Evolutionary conservation across 2,113 vertebrate species (phyloP).

Genomic region (Periophthalmodon schlosseri): DNA sequence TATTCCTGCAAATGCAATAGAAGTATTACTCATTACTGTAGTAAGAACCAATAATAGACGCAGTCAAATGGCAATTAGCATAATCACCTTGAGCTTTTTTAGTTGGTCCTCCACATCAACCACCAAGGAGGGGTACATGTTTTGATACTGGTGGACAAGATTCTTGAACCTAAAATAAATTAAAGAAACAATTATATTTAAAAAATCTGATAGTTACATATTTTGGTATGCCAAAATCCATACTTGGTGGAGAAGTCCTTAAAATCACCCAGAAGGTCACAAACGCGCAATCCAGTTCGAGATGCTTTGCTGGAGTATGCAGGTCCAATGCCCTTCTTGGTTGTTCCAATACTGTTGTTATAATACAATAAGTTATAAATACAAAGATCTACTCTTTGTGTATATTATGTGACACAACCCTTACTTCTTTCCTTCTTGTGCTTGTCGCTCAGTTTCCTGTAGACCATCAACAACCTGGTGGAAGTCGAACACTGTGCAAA

Average conservation of each 20-base stretch:
- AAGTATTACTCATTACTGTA: neutral
- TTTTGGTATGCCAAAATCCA: neutral
- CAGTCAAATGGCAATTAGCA: neutral
- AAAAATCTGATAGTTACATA: neutral
- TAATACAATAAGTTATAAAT: conserved; percentile 13
- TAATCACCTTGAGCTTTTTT: conserved; percentile 87
- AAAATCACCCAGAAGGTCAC: conserved; percentile 93
- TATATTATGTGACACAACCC: conserved; percentile 16
- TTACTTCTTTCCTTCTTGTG: conserved; percentile 97
- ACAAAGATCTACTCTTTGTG: neutral
- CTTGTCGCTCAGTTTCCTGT: conserved; percentile 94
- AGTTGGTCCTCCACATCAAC: conserved; percentile 89
- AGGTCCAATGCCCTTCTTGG: conserved; percentile 96
- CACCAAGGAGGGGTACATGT: conserved; percentile 91
- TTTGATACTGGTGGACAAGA: conserved; percentile 90
- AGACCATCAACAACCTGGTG: conserved; percentile 96
- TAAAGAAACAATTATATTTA: neutral
- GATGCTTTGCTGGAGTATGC: conserved; percentile 96
- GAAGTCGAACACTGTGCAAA: conserved; percentile 92
- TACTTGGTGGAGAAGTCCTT: conserved; percentile 92
- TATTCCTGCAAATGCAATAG: conserved; percentile 80
- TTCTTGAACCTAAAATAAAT: conserved; percentile 87
- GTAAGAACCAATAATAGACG: neutral
- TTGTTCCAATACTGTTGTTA: conserved; percentile 90
- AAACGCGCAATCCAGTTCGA: conserved; percentile 91